Evolutionary conservation across 1,140 invertebrate genomes (phyloP).

Genomic region (Ips nitidus): DNA sequence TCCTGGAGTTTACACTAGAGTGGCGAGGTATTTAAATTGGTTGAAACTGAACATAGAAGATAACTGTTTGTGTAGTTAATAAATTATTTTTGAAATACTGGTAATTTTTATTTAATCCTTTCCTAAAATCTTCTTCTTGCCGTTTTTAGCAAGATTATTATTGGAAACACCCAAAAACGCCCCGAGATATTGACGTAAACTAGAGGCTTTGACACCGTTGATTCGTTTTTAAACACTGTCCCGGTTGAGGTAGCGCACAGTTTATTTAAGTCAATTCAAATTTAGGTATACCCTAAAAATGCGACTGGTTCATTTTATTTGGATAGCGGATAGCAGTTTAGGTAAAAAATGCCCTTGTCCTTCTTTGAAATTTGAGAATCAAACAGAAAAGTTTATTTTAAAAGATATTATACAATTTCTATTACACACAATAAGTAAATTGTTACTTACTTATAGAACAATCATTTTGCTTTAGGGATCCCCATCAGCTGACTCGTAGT

Average conservation of each 20-base stretch:
- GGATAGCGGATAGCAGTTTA: too few relatives aligned
- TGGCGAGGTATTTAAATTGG: constrained; percentile 68
- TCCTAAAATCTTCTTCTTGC: neutral
- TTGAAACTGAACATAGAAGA: constrained; percentile 62
- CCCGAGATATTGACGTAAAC: too few relatives aligned
- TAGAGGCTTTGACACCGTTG: too few relatives aligned
- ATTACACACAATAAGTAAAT: neutral
- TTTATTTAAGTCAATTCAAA: too few relatives aligned
- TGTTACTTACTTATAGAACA: constrained; percentile 1
- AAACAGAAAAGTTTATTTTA: constrained; percentile 8
- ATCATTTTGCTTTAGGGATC: constrained; percentile 32
- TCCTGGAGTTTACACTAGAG: constrained; percentile 72
- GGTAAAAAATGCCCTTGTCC: too few relatives aligned
- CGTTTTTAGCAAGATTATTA: too few relatives aligned
- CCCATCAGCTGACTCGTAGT: constrained; percentile 64
- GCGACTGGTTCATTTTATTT: too few relatives aligned
- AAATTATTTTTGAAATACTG: constrained; percentile 13
- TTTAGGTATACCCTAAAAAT: too few relatives aligned
- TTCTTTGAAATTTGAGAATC: neutral
- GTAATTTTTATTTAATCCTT: too few relatives aligned
- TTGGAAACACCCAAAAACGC: too few relatives aligned
- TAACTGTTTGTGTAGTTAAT: constrained; percentile 59
- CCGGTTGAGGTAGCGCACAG: too few relatives aligned
- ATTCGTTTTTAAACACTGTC: too few relatives aligned
- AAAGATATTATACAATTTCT: neutral